Evolutionary conservation across 2,797 vertebrate genomes (phyloP).

Genomic region (Alfaro cultratus): DNA sequence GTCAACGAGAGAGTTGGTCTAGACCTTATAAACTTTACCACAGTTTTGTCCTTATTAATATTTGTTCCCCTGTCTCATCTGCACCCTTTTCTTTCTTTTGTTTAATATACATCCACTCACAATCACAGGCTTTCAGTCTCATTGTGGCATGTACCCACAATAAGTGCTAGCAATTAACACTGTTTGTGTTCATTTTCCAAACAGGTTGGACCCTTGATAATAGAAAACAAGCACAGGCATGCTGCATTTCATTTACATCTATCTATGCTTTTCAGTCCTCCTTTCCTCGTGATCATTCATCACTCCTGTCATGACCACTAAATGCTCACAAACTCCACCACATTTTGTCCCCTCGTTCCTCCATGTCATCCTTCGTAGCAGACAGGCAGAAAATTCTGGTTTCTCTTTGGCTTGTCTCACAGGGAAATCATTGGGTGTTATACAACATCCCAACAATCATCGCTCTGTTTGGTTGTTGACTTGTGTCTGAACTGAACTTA

Average conservation of each 20-base stretch:
- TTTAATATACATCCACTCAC: constrained; percentile 42
- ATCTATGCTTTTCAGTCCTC: constrained; percentile 40
- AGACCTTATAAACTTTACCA: constrained; percentile 63
- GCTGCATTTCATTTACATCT: constrained; percentile 45
- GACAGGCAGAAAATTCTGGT: constrained; percentile 50
- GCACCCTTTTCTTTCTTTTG: constrained; percentile 36
- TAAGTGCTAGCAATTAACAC: constrained; percentile 73
- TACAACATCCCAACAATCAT: constrained; percentile 68
- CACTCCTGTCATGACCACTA: constrained; percentile 12
- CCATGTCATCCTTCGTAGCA: constrained; percentile 37
- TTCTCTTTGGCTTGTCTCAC: constrained; percentile 61
- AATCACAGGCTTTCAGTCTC: constrained; percentile 39
- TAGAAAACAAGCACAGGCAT: constrained; percentile 70
- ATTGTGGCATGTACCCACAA: constrained; percentile 46
- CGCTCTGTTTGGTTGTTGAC: constrained; percentile 71
- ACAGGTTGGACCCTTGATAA: constrained; percentile 67
- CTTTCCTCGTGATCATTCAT: constrained; percentile 20
- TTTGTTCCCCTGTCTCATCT: constrained; percentile 1
- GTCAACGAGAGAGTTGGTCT: constrained; percentile 29
- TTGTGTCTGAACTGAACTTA: constrained; percentile 53
- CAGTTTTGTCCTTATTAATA: constrained; percentile 28
- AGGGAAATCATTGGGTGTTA: constrained; percentile 69
- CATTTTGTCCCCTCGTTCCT: constrained; percentile 25
- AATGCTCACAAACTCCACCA: constrained; percentile 16
- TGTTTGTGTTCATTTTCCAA: constrained; percentile 57